Percentiles rank a stretch among this genome's conserved stretches.
These are phyloP conservation scores for Amaurobius ferox DNA, from an alignment of 2,888 invertebrate species.

Conservation along the genomic window DNA sequence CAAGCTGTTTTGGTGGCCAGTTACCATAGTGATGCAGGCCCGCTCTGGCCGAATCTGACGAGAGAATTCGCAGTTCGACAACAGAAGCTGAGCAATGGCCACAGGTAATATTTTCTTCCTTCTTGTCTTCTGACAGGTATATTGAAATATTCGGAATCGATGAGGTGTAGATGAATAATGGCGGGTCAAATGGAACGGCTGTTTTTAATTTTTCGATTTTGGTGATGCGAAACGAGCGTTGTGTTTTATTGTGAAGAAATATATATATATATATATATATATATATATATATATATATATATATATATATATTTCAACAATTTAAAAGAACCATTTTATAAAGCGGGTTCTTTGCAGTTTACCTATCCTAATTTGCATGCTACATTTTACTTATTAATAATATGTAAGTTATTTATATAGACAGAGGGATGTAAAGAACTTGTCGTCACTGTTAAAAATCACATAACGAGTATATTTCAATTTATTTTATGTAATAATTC, in stretches of 20 bases:
- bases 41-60: neutral
- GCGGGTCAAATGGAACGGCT: too few species aligned
- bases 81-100: conserved; percentile 40
- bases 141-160: neutral
- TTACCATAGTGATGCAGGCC: conserved; percentile 41
- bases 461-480: too few species aligned
- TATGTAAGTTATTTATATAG: too few species aligned
- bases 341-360: neutral
- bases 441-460: too few species aligned
- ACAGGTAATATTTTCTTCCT: conserved; percentile 43
- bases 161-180: neutral
- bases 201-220: too few species aligned
- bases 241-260: neutral
- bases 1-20: conserved; percentile 44
- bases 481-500: too few species aligned
- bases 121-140: neutral
- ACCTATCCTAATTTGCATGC: too few species aligned
- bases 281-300: neutral
- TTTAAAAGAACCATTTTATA: neutral
- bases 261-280: neutral
- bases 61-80: conserved; percentile 11
- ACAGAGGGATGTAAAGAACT: too few species aligned
- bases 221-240: too few species aligned
- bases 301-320: too few species aligned
- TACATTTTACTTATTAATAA: too few species aligned